Evolutionary conservation across 2,797 vertebrate species (phyloP).

Genomic region (Sphenodon punctatus): DNA sequence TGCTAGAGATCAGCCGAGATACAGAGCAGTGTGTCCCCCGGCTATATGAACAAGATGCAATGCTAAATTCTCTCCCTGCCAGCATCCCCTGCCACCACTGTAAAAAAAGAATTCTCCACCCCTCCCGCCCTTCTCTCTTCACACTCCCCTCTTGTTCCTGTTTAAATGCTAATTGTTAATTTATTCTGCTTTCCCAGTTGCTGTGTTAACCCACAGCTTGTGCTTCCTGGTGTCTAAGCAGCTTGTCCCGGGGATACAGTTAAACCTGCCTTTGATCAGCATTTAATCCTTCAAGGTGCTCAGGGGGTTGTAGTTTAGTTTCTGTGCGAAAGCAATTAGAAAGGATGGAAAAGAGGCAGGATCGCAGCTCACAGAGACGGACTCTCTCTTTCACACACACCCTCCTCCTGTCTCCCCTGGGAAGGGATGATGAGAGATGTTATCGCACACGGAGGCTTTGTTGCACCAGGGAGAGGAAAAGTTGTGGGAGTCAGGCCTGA

Average conservation of each 20-base stretch:
- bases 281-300: conserved; percentile 80
- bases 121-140: conserved; percentile 12
- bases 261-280: conserved; percentile 86
- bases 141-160: conserved; percentile 29
- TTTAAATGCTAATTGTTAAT: conserved; percentile 71
- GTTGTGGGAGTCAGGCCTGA: background rate
- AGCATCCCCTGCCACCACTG: background rate
- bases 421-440: background rate
- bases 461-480: background rate
- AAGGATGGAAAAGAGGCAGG: conserved; percentile 38
- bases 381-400: background rate
- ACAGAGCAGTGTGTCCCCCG: conserved; percentile 13
- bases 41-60: conserved; percentile 25
- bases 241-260: conserved; percentile 80
- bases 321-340: conserved; percentile 68
- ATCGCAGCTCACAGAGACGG: background rate
- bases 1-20: conserved; percentile 45
- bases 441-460: background rate
- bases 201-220: conserved; percentile 61
- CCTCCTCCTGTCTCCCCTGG: background rate
- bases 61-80: conserved; percentile 27
- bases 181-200: conserved; percentile 68
- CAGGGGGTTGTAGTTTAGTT: conserved; percentile 67
- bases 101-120: background rate
- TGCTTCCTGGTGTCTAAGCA: conserved; percentile 76